Evolutionary conservation across 2,888 invertebrate species (phyloP).

Genomic region (Lobophora halterata): DNA sequence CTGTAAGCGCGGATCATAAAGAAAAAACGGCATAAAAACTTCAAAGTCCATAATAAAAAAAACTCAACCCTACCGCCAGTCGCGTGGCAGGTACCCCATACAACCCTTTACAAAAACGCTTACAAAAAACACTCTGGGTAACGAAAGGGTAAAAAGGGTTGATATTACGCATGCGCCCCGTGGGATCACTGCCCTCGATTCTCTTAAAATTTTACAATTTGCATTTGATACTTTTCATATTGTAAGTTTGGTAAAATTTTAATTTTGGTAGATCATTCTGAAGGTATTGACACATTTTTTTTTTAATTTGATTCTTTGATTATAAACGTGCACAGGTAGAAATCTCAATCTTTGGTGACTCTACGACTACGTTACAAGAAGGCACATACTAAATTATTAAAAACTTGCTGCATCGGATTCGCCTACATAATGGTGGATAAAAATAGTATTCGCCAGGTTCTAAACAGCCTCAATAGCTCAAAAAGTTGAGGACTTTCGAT

Average conservation of each 20-base stretch:
- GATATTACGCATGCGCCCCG: constrained; percentile 74
- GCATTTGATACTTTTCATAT: constrained; percentile 39
- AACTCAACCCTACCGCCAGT: constrained; percentile 72
- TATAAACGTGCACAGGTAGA: too few relatives aligned
- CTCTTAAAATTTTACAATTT: constrained; percentile 61
- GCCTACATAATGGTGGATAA: too few relatives aligned
- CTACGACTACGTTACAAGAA: too few relatives aligned
- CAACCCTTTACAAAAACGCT: constrained; percentile 78
- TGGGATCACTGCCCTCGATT: constrained; percentile 72
- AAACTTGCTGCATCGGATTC: too few relatives aligned
- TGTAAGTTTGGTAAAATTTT: constrained; percentile 7
- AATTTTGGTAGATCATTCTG: neutral
- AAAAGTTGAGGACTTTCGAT: too few relatives aligned
- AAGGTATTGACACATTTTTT: too few relatives aligned
- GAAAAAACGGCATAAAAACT: constrained; percentile 65
- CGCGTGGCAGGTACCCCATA: constrained; percentile 76
- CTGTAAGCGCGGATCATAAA: constrained; percentile 50
- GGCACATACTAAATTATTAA: too few relatives aligned
- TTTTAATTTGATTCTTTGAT: too few relatives aligned
- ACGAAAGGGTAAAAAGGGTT: constrained; percentile 79
- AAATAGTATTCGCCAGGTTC: too few relatives aligned
- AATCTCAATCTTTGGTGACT: too few relatives aligned
- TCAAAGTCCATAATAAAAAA: constrained; percentile 66
- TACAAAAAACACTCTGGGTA: constrained; percentile 75
- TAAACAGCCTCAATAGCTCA: too few relatives aligned